These are phyloP conservation scores for Akabosia matsudoensis DNA, from an alignment of 1,140 invertebrate species.

Conservation along the genomic window DNA sequence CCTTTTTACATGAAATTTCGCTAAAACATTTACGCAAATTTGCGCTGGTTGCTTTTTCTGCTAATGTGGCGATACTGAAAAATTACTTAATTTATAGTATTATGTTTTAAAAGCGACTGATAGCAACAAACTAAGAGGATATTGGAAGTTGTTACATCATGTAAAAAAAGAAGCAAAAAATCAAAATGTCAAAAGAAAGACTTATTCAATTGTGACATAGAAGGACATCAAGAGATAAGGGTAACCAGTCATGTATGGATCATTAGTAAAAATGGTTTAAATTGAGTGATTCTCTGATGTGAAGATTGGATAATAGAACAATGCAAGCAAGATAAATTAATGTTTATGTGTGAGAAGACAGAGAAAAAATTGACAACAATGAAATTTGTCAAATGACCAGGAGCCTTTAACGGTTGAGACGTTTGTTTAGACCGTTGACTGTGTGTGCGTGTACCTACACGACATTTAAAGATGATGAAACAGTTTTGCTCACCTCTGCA, in stretches of 20 bases:
- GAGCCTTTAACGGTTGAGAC: too few relatives aligned
- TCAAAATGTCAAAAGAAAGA: background rate
- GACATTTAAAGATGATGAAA: too few relatives aligned
- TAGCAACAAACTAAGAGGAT: background rate
- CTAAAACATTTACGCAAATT: background rate
- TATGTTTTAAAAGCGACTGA: background rate
- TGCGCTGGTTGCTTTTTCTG: background rate
- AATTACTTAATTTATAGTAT: conserved; percentile 4
- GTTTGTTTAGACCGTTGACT: too few relatives aligned
- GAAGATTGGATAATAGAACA: background rate
- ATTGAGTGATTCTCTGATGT: conserved; percentile 16
- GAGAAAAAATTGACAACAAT: too few relatives aligned
- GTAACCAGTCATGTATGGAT: conserved; percentile 16
- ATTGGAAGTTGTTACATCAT: background rate
- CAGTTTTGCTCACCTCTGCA: too few relatives aligned
- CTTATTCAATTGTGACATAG: background rate
- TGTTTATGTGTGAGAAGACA: too few relatives aligned
- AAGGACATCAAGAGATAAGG: background rate
- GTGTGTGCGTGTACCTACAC: background rate
- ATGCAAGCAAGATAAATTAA: background rate
- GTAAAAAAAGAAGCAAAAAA: background rate
- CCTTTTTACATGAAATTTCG: background rate
- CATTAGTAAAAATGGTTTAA: conserved; percentile 14
- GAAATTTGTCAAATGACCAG: too few relatives aligned
- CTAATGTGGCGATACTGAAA: background rate